Conservation (phyloP, 2,113 vertebrate genomes). For the Thamnaconus septentrionalis region DNA sequence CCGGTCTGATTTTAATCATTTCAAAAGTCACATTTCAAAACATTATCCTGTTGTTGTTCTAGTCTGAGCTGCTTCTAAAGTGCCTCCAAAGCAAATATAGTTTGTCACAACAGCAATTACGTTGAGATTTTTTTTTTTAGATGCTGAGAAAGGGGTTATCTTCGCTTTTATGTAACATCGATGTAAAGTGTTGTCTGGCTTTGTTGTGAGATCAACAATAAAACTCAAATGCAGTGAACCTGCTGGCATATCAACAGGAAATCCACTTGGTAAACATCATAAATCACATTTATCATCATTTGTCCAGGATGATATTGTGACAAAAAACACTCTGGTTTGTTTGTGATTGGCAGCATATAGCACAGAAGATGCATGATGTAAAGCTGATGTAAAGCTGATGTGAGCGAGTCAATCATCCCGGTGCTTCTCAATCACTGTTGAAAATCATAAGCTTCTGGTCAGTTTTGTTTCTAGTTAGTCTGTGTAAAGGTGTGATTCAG, state of each 20-base stretch:
- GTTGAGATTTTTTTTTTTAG: too few relatives aligned
- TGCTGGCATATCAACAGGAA: too few relatives aligned
- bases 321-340: not conserved
- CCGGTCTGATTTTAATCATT: not conserved
- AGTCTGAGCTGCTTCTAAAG: too few relatives aligned
- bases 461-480: too few relatives aligned
- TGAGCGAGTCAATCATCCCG: too few relatives aligned
- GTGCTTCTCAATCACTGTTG: too few relatives aligned
- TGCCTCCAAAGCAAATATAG: too few relatives aligned
- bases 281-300: not conserved
- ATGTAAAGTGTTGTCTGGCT: not conserved
- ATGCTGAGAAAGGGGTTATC: too few relatives aligned
- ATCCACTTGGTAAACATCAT: not conserved
- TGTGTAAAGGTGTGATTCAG: too few relatives aligned
- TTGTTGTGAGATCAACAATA: not conserved
- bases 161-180: not conserved
- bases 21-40: not conserved
- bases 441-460: too few relatives aligned
- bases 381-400: slow-evolving; percentile 8
- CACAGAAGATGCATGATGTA: slow-evolving; percentile 19
- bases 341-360: slow-evolving; percentile 16
- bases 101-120: too few relatives aligned
- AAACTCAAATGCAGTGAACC: not conserved
- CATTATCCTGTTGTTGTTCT: not conserved
- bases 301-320: not conserved